Evolutionary conservation across 2,113 vertebrate species (phyloP), one percentile per base, ranked within the genome.

Genomic region (Mixornis gularis): DNA sequence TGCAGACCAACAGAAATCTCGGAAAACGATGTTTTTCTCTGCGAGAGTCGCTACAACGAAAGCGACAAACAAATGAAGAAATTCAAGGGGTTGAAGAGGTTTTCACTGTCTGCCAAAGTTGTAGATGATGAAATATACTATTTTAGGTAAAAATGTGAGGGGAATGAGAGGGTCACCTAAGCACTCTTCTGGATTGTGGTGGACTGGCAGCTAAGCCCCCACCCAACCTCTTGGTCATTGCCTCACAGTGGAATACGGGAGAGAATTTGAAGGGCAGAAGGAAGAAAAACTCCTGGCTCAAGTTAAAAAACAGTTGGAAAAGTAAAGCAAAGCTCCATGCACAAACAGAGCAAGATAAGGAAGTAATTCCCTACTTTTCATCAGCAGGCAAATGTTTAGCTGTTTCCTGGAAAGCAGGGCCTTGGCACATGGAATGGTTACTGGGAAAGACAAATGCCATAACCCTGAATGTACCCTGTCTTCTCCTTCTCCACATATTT

Each of bases 41-140:
- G 99, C 72, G 99, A 99, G 97, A 99, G 99, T 86, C 99, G 99
- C 94, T 99, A 99, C 97, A 99, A 99, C 6, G 99, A 99, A 90
- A 99, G 98, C 4, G 99, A 99, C 97, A 99, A 99, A 87, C 99
- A 99, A 73, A 99, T 99, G 99, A 99, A 99, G 97, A 99, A 99
- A 86, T 99, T 99, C 89, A 99, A 99, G 94, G 99, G 99, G 38
- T 96, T 99, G 34, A 99, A 99, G 96, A 98, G 99, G 77, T 99
- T 99, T 96, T 99, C 99, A 29, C 97, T 99, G 22, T 99, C 99
- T 85, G 99, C 98, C 16, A 99, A 99, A 98, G 99, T 99, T 86
- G 98, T 99, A 79, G 99, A 99, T 95, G 99, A 99, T 90, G 99
- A 99, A 97, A 98, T 98, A 95, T 99, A 99, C 94, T 99, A 99